A percentile compares a stretch with the other conserved stretches of the same genome.
Evolutionary conservation across 2,888 invertebrate genomes (phyloP).

Genomic region (Gibbula magus): DNA sequence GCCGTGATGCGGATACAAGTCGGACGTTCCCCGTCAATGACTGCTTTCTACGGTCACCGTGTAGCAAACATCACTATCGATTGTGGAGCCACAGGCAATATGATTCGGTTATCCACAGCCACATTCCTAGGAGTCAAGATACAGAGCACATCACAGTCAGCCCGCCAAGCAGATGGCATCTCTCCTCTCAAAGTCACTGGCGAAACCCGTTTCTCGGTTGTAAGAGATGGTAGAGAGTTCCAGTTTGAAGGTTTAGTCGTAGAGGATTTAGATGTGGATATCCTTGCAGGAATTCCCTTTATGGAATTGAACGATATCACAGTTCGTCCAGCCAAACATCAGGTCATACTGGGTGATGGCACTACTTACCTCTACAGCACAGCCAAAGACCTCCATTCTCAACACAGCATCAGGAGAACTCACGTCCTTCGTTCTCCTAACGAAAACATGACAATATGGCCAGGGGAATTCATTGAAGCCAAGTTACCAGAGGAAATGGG

Average conservation of each 20-base stretch:
- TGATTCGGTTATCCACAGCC: constrained; percentile 30
- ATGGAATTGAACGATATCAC: too few species aligned
- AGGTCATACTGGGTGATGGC: constrained; percentile 30
- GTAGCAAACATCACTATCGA: background rate
- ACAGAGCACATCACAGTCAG: constrained; percentile 14
- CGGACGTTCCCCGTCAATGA: too few species aligned
- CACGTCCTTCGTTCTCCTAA: constrained; percentile 22
- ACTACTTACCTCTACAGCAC: constrained; percentile 9
- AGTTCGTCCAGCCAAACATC: background rate
- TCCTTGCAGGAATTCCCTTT: too few species aligned
- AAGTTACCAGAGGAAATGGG: background rate
- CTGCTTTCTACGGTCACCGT: background rate
- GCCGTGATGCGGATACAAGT: background rate
- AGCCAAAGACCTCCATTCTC: background rate
- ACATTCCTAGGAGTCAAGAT: constrained; percentile 16
- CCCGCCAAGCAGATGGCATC: constrained; percentile 33
- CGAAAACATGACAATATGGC: constrained; percentile 13
- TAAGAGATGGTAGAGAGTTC: background rate
- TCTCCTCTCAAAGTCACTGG: constrained; percentile 28
- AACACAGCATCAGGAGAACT: constrained; percentile 26
- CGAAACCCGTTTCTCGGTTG: background rate
- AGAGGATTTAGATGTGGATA: constrained; percentile 32
- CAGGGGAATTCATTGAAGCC: constrained; percentile 29
- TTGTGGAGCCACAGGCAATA: constrained; percentile 32
- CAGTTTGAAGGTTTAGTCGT: constrained; percentile 36